Base-by-base conservation (phyloP, 2,113 vertebrate species). In the Panthera uncia region DNA sequence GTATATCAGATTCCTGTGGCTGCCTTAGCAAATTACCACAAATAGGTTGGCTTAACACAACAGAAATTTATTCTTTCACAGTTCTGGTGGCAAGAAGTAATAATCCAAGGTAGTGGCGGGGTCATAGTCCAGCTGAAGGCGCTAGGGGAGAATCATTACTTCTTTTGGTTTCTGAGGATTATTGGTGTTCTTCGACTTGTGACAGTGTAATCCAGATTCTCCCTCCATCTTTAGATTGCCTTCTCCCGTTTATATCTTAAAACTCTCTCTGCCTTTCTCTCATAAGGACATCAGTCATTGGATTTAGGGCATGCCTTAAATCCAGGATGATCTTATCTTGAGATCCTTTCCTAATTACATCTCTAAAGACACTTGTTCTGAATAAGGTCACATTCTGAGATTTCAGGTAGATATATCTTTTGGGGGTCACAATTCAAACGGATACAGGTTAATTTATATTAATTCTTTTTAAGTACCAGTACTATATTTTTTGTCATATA, bases 81-180 rank as follows among this genome's bases (percentile, higher is more conserved):
- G 33, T 48, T 76, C 36, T 14, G 1, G 8, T 76, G 25, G 36
- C 13, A 23, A 9, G 19, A 69, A 38, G 7, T 91, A 33, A 57
- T 41, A 52, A 38, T 27, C 36, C 69, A 63, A 74, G 36, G 13
- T 41, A 1, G 2, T 13, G 7, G 21, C 11, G 38, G 33, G 48
- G 12, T 2, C 5, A 19, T 8, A 3, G 0, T 29, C 15, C 33
- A 33, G 18, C 8, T 12, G 12, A 79, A 55, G 16, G 3, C 7
- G 25, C 63, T 23, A 27, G 29, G 63, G 6, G 16, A 71, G 61
- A 63, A 33, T 25, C 11, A 4, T 50, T 1, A 0, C 1, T 48
- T 66, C 36, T 0, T 15, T 14, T 16, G 65, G 38, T 3, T 63
- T 41, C 48, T 57, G 11, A 11, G 33, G 19, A 8, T 10, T 29